phyloP scores from a whole-genome alignment of 2,888 invertebrate species.

The Dioctria rufipes region DNA sequence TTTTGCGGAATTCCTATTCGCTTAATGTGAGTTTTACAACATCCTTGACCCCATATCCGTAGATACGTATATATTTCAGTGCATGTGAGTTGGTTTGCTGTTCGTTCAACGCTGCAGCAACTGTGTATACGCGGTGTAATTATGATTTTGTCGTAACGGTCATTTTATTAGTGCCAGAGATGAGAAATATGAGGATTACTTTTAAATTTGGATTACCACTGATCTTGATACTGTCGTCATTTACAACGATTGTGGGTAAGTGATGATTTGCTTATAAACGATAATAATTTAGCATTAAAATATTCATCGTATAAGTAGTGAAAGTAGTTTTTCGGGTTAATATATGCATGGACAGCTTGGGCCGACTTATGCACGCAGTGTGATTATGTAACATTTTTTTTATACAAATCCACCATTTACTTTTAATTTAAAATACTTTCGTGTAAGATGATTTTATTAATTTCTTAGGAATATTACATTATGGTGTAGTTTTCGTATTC shows the following conservation, averaged over 20 bases:
- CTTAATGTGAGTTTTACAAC: not conserved
- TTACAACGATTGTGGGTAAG: not conserved
- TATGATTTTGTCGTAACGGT: conserved; percentile 41
- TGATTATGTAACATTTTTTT: too few species aligned
- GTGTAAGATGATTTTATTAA: too few species aligned
- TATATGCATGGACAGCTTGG: not conserved
- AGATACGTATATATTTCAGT: not conserved
- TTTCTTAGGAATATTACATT: too few species aligned
- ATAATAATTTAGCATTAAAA: too few species aligned
- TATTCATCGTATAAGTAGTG: not conserved
- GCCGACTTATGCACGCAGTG: too few species aligned
- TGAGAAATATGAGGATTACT: conserved; percentile 42
- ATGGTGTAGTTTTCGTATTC: too few species aligned
- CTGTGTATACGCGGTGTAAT: conserved; percentile 6
- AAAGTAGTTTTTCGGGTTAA: not conserved
- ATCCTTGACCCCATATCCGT: conserved; percentile 28
- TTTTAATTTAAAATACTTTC: too few species aligned
- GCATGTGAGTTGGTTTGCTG: conserved; percentile 13
- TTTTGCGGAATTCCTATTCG: conserved; percentile 25
- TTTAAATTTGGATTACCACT: conserved; percentile 36
- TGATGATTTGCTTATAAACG: not conserved
- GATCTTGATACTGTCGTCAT: not conserved
- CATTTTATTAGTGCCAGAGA: not conserved
- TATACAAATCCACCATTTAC: too few species aligned
- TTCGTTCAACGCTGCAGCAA: not conserved